These are phyloP conservation scores for Propithecus coquereli DNA, from an alignment of 2,113 vertebrate species.

Conservation along the genomic window DNA sequence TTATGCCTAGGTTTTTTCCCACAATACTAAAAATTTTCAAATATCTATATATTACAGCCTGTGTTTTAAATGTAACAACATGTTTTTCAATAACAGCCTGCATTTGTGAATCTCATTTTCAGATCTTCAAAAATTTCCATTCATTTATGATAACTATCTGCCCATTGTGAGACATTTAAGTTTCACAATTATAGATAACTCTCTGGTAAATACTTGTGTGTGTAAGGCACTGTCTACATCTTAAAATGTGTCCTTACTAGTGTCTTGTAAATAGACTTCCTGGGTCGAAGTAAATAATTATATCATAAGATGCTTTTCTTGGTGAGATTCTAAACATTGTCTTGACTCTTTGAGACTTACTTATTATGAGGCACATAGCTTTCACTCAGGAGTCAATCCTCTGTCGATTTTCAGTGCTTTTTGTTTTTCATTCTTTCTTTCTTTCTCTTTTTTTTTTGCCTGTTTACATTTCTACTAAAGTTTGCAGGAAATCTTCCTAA, in stretches of 20 bases:
- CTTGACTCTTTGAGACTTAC: background rate
- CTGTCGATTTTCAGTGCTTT: background rate
- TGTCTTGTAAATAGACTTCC: background rate
- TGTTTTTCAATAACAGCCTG: background rate
- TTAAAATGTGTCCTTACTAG: background rate
- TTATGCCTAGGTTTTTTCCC: background rate
- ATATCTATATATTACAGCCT: background rate
- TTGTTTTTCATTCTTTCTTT: no score
- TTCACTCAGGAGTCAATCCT: background rate
- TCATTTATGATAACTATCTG: background rate
- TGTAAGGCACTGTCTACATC: background rate
- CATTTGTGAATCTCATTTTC: background rate
- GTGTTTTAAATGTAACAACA: background rate
- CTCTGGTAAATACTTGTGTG: background rate
- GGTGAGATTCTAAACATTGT: background rate
- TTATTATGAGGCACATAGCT: background rate
- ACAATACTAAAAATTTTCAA: background rate
- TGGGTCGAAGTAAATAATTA: background rate
- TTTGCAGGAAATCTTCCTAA: conserved; percentile 7
- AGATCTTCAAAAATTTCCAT: background rate
- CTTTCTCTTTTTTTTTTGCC: background rate
- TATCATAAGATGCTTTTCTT: background rate
- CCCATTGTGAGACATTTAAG: background rate
- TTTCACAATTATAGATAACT: background rate
- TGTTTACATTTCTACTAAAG: background rate